Percentiles rank a stretch among this genome's conserved stretches.
Conservation (phyloP, 2,797 vertebrate species). For the Mionectes olivaceus region DNA sequence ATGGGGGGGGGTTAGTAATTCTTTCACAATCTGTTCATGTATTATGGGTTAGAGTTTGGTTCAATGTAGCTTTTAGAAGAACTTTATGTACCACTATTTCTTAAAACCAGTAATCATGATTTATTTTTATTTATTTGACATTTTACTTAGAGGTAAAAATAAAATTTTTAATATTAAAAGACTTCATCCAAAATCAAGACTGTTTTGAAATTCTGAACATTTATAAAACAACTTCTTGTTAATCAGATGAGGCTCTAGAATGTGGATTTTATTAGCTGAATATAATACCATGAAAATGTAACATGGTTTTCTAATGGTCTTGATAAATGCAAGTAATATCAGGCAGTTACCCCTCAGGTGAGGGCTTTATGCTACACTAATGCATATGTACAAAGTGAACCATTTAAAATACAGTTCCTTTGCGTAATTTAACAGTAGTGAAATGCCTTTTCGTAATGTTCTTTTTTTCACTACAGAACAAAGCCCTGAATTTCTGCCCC, state of each 20-base stretch:
- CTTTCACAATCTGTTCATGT: background rate
- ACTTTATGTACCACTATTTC: background rate
- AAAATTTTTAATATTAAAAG: background rate
- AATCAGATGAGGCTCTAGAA: background rate
- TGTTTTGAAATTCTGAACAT: background rate
- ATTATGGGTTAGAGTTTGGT: background rate
- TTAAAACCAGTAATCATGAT: background rate
- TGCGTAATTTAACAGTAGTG: background rate
- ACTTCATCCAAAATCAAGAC: background rate
- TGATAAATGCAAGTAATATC: background rate
- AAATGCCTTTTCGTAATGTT: background rate
- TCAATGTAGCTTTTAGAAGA: background rate
- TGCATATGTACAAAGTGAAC: background rate
- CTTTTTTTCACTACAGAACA: background rate
- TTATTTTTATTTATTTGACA: background rate
- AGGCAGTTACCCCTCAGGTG: background rate
- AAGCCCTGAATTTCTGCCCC: background rate
- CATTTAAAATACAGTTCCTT: background rate
- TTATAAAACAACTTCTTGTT: background rate
- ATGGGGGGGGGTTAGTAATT: background rate
- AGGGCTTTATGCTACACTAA: background rate
- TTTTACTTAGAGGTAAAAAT: background rate
- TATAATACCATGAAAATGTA: background rate
- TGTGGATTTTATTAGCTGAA: background rate
- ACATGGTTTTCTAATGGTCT: background rate